A percentile compares a stretch with the other conserved stretches of the same genome.
Conservation (phyloP, 2,113 vertebrate species). For the Grallaria varia region DNA sequence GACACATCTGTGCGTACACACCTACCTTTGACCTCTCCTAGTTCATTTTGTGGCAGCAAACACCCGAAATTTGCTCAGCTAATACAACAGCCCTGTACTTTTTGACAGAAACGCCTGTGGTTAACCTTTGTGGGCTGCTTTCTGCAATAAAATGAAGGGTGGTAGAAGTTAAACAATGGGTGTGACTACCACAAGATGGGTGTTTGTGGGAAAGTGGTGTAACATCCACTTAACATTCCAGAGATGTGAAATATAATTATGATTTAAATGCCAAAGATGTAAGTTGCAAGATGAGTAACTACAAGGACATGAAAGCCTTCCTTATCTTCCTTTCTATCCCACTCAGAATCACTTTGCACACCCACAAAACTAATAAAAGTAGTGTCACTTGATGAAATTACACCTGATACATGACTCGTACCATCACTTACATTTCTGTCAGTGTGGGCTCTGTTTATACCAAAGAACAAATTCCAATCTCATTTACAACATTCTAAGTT, state of each 20-base stretch:
- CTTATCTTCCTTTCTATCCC: conserved; percentile 31
- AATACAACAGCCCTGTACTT: neutral
- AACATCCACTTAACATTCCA: conserved; percentile 57
- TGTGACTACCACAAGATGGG: conserved; percentile 39
- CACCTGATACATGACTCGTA: conserved; percentile 14
- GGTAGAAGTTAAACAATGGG: conserved; percentile 51
- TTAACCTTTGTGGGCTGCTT: conserved; percentile 41
- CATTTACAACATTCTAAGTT: conserved; percentile 1
- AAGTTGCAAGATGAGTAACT: conserved; percentile 51
- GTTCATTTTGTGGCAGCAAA: neutral
- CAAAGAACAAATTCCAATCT: neutral
- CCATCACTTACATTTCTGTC: conserved; percentile 5
- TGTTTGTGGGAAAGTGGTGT: conserved; percentile 54
- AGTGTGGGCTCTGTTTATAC: conserved; percentile 1
- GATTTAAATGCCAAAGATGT: conserved; percentile 48
- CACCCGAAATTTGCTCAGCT: neutral
- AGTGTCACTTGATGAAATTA: conserved; percentile 38
- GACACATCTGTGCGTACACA: rapidly evolving
- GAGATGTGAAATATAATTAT: conserved; percentile 45
- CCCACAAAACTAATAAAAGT: conserved; percentile 45
- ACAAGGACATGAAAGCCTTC: conserved; percentile 32
- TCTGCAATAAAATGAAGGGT: neutral
- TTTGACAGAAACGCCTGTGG: neutral
- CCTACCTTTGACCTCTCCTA: neutral
- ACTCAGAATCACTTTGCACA: conserved; percentile 51